Evolutionary conservation across 1,140 invertebrate species (phyloP).

Genomic region (Drosophila auraria): DNA sequence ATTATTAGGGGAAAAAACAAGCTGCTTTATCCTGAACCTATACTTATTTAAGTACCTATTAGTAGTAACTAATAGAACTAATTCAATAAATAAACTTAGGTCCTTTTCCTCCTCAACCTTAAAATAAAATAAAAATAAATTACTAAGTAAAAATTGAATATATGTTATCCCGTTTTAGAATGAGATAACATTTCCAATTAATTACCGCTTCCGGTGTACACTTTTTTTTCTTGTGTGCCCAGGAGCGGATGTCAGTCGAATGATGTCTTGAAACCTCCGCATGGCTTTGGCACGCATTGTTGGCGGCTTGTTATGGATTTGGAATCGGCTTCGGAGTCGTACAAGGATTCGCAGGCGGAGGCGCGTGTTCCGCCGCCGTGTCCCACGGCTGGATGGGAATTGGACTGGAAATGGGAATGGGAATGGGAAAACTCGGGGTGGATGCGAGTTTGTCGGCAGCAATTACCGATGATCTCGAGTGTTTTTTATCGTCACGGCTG

Average conservation of each 20-base stretch:
- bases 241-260: conserved; percentile 19
- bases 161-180: background rate
- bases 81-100: too few relatives aligned
- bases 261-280: conserved; percentile 58
- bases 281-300: conserved; percentile 56
- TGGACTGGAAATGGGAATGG: background rate
- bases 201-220: background rate
- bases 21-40: too few relatives aligned
- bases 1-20: too few relatives aligned
- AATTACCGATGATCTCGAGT: conserved; percentile 79
- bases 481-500: conserved; percentile 69
- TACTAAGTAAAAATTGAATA: background rate
- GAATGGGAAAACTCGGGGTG: conserved; percentile 2
- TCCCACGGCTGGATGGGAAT: conserved; percentile 9
- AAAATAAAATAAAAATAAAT: too few relatives aligned
- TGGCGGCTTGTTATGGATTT: conserved; percentile 53
- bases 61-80: too few relatives aligned
- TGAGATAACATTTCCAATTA: background rate
- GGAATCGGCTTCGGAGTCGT: conserved; percentile 12
- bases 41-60: too few relatives aligned
- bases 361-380: conserved; percentile 43
- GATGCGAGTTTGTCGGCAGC: conserved; percentile 74
- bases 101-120: too few relatives aligned
- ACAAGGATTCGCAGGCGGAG: conserved; percentile 23
- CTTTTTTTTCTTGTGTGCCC: conserved; percentile 9